A percentile compares a stretch with the other conserved stretches of the same genome.
Conservation (phyloP, 2,797 vertebrate genomes). For the Pantherophis vulpinus region DNA sequence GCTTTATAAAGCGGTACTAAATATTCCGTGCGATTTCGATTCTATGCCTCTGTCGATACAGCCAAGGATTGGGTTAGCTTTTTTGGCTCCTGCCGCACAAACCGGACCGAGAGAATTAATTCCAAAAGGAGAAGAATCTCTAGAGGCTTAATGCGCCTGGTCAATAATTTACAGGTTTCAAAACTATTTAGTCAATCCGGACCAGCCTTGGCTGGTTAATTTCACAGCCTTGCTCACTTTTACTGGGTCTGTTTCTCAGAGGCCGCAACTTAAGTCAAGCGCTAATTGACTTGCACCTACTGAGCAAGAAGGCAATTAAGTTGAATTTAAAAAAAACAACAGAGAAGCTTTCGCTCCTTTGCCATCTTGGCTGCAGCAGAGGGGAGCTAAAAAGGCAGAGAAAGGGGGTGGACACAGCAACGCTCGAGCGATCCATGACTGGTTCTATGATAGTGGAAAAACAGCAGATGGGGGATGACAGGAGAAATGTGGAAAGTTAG, state of each 20-base stretch:
- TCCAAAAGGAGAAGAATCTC: neutral
- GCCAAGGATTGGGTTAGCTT: neutral
- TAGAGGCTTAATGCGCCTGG: neutral
- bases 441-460: neutral
- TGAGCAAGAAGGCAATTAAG: neutral
- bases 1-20: no score
- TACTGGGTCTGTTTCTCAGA: slow-evolving; percentile 20
- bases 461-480: neutral
- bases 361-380: neutral
- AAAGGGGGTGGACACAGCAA: neutral
- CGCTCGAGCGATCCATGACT: neutral
- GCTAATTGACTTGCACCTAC: slow-evolving; percentile 18
- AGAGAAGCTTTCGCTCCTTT: neutral
- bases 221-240: slow-evolving; percentile 26
- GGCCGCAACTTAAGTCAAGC: slow-evolving; percentile 11
- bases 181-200: neutral
- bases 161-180: slow-evolving; percentile 7
- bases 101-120: neutral
- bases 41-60: neutral
- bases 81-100: neutral
- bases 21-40: fast-evolving
- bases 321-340: no score
- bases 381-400: neutral
- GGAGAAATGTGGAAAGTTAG: neutral
- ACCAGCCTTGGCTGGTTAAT: slow-evolving; percentile 10